phyloP scores from a whole-genome alignment of 2,113 vertebrate genomes.

The Anoura caudifer region DNA sequence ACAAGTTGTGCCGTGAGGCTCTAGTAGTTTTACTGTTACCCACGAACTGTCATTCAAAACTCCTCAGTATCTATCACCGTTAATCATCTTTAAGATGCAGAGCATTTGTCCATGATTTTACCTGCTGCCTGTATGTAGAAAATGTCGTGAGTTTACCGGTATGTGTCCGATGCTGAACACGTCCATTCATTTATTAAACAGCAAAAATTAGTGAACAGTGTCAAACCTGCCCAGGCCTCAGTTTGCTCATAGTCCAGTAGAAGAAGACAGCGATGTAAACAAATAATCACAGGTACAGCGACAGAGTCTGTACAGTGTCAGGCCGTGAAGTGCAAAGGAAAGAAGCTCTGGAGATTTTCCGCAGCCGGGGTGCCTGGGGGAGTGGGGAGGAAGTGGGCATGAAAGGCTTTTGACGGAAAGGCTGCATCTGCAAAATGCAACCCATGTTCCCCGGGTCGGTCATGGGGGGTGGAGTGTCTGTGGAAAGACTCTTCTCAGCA shows the following conservation, averaged over 20 bases:
- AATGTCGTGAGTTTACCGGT: neutral
- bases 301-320: neutral
- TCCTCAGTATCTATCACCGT: neutral
- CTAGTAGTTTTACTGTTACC: neutral
- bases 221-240: neutral
- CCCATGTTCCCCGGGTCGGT: neutral
- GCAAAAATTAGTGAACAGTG: neutral
- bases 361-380: neutral
- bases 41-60: neutral
- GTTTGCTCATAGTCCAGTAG: neutral
- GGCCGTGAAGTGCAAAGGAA: fast-evolving
- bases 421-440: neutral
- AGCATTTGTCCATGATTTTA: neutral
- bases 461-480: no score
- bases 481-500: neutral
- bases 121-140: neutral
- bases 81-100: neutral
- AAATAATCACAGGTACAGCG: neutral
- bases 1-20: neutral
- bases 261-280: neutral
- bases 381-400: neutral
- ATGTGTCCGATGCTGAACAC: neutral
- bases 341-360: neutral
- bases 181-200: neutral
- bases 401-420: neutral